phyloP scores from a whole-genome alignment of 2,797 vertebrate species.

The Onychomys torridus region DNA sequence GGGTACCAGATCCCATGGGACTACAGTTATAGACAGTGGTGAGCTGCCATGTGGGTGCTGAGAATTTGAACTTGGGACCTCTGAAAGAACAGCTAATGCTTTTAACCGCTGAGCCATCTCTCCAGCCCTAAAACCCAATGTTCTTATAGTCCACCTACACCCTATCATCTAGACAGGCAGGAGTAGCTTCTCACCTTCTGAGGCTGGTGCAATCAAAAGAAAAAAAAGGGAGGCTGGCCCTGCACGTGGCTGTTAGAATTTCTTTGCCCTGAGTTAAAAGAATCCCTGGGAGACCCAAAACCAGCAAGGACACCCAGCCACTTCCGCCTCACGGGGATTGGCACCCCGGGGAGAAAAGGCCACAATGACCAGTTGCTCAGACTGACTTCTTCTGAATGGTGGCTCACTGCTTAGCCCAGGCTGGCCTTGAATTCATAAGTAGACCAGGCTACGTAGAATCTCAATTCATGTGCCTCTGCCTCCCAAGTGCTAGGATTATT shows the following conservation, averaged over 20 bases:
- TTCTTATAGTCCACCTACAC: neutral
- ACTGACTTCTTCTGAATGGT: fast-evolving
- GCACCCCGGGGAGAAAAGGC: neutral
- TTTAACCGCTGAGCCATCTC: neutral
- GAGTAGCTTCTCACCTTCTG: neutral
- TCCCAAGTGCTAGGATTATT: neutral
- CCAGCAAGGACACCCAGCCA: fast-evolving
- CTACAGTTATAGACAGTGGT: neutral
- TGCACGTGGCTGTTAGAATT: too few relatives aligned
- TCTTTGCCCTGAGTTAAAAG: fast-evolving
- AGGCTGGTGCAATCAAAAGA: neutral
- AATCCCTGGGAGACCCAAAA: fast-evolving
- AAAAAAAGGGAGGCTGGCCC: neutral
- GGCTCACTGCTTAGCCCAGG: neutral
- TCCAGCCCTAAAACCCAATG: neutral
- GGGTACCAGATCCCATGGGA: neutral
- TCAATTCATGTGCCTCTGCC: neutral
- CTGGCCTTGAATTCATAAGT: neutral
- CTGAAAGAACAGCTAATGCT: neutral
- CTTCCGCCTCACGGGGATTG: fast-evolving
- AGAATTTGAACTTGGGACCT: neutral
- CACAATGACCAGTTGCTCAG: fast-evolving
- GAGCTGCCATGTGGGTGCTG: neutral
- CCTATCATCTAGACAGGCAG: neutral
- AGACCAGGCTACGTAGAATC: neutral